Percentiles rank a stretch among this genome's conserved stretches.
Evolutionary conservation across 2,797 vertebrate genomes (phyloP).

Genomic region (Danio jaintianensis): DNA sequence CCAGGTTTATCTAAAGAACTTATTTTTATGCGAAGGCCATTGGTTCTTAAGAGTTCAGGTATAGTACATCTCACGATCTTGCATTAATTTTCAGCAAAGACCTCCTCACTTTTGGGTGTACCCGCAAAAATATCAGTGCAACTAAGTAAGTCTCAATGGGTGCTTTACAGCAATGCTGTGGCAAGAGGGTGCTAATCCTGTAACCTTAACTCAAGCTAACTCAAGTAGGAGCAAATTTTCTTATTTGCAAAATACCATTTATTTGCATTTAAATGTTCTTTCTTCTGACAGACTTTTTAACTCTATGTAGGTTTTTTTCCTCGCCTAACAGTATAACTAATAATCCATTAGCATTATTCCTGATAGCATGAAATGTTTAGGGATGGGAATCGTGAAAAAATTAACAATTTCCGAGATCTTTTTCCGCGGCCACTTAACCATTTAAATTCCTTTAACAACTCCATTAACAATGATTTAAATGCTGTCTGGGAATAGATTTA

Average conservation of each 20-base stretch:
- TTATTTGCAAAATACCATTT: constrained; percentile 8
- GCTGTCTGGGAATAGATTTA: too few relatives aligned
- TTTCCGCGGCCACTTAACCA: background rate
- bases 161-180: constrained; percentile 35
- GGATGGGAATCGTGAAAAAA: constrained; percentile 30
- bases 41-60: constrained; percentile 15
- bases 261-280: constrained; percentile 12
- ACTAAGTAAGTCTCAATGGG: constrained; percentile 60
- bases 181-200: constrained; percentile 44
- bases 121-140: constrained; percentile 42
- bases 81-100: constrained; percentile 54
- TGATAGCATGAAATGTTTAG: constrained; percentile 24
- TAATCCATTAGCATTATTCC: background rate
- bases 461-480: too few relatives aligned
- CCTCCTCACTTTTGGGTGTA: constrained; percentile 38
- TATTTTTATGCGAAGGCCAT: constrained; percentile 15
- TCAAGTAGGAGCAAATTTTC: constrained; percentile 15
- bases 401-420: background rate
- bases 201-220: constrained; percentile 51
- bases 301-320: constrained; percentile 14
- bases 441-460: background rate
- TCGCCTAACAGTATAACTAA: constrained; percentile 41
- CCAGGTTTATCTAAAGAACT: background rate
- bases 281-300: constrained; percentile 8
- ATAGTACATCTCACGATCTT: constrained; percentile 52